Evolutionary conservation across 2,888 invertebrate species (phyloP).

Genomic region (Leptodirus hochenwartii): DNA sequence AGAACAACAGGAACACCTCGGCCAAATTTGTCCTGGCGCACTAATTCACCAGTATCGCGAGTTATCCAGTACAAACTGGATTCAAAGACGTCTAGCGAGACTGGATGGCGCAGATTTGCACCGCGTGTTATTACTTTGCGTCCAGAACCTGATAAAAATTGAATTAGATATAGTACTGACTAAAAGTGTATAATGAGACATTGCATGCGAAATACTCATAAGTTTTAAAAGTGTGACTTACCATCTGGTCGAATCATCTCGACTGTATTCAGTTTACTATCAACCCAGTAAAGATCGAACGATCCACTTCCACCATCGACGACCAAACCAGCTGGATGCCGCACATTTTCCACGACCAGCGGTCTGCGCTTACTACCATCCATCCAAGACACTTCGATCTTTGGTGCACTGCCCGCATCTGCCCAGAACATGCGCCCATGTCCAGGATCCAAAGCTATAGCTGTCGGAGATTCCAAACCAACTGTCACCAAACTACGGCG

Average conservation of each 20-base stretch:
- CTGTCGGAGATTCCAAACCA: constrained; percentile 72
- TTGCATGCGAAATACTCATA: too few species aligned
- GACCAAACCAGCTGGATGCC: constrained; percentile 76
- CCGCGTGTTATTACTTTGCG: constrained; percentile 55
- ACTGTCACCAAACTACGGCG: constrained; percentile 59
- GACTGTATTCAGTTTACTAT: constrained; percentile 78
- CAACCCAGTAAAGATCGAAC: constrained; percentile 91
- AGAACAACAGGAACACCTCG: constrained; percentile 74
- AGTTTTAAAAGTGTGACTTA: too few species aligned
- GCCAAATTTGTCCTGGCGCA: constrained; percentile 92
- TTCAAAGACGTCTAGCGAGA: constrained; percentile 86
- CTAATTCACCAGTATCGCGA: constrained; percentile 67
- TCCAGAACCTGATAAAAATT: too few species aligned
- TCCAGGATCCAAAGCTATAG: constrained; percentile 75
- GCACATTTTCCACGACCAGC: constrained; percentile 62
- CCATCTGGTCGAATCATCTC: constrained; percentile 77
- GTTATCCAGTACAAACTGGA: constrained; percentile 88
- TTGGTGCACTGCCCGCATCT: constrained; percentile 77
- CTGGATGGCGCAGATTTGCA: constrained; percentile 58
- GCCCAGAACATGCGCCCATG: constrained; percentile 84
- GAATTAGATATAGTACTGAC: too few species aligned
- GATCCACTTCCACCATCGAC: constrained; percentile 85
- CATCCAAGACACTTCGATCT: constrained; percentile 94
- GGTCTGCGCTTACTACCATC: constrained; percentile 78
- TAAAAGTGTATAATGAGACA: too few species aligned